Conservation (phyloP, 2,113 vertebrate genomes). For the Tupaia tana region DNA sequence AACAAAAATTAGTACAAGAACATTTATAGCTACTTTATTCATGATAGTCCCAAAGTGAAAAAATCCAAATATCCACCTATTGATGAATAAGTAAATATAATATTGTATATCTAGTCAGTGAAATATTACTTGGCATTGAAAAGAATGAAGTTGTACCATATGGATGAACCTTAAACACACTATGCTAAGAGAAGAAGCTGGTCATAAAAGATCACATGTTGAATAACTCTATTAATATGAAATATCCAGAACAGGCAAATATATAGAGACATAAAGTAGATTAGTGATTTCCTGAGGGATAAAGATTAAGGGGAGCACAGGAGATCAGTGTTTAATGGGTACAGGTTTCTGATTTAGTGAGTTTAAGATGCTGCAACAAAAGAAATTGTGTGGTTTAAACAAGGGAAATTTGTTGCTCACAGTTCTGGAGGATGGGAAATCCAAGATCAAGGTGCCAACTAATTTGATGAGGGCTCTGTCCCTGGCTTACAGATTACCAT, state of each 20-base stretch:
- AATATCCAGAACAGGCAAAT: neutral
- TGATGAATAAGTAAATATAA: neutral
- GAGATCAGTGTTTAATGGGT: neutral
- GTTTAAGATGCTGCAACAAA: neutral
- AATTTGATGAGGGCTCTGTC: neutral
- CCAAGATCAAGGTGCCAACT: neutral
- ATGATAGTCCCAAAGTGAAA: neutral
- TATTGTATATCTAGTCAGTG: neutral
- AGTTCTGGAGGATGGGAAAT: neutral
- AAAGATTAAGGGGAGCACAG: neutral
- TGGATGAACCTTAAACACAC: neutral
- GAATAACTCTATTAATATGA: neutral
- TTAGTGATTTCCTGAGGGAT: neutral
- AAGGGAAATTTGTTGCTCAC: neutral
- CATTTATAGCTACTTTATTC: neutral
- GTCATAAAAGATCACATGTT: neutral
- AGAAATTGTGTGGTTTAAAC: neutral
- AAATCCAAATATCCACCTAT: too few species aligned
- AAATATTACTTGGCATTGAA: neutral
- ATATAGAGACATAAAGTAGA: neutral
- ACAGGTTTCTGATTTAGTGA: neutral
- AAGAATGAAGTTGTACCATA: neutral
- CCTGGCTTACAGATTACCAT: neutral
- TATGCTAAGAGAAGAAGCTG: neutral
- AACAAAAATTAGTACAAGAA: neutral